Evolutionary conservation across 1,140 invertebrate species (phyloP).

Genomic region (Vanessa tameamea): DNA sequence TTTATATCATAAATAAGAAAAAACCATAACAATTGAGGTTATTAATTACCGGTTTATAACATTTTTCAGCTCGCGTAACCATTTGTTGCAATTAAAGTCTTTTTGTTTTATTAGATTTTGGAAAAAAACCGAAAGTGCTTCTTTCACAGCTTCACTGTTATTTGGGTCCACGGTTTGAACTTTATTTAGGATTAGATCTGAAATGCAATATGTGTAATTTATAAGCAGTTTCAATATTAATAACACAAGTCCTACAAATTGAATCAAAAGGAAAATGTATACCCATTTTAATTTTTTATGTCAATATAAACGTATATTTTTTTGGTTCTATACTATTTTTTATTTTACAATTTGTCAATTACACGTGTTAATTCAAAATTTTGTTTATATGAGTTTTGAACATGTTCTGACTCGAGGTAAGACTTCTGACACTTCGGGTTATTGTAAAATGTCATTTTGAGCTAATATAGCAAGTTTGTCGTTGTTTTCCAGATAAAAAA

Average conservation of each 20-base stretch:
- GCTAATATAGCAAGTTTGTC: no score
- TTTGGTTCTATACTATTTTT: background rate
- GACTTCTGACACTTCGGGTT: no score
- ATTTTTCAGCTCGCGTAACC: conserved; percentile 55
- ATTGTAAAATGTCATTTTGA: no score
- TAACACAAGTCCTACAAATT: background rate
- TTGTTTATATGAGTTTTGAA: background rate
- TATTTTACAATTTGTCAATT: background rate
- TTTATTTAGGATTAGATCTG: conserved; percentile 66
- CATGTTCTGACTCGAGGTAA: no score
- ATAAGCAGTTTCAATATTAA: background rate
- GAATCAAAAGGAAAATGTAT: background rate
- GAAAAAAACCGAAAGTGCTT: conserved; percentile 56
- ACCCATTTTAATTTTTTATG: background rate
- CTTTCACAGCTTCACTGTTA: conserved; percentile 65
- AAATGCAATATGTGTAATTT: conserved; percentile 29
- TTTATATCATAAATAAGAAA: background rate
- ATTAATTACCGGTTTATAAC: conserved; percentile 64
- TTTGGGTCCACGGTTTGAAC: conserved; percentile 64
- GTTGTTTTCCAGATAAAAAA: no score
- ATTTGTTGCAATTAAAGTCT: conserved; percentile 46
- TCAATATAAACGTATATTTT: background rate
- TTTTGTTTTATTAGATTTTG: conserved; percentile 57
- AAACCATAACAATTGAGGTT: conserved; percentile 43
- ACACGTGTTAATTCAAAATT: background rate